Percentiles rank a stretch among this genome's conserved stretches.
Evolutionary conservation across 1,140 invertebrate species (phyloP).

Genomic region (Pogonus chalceus): DNA sequence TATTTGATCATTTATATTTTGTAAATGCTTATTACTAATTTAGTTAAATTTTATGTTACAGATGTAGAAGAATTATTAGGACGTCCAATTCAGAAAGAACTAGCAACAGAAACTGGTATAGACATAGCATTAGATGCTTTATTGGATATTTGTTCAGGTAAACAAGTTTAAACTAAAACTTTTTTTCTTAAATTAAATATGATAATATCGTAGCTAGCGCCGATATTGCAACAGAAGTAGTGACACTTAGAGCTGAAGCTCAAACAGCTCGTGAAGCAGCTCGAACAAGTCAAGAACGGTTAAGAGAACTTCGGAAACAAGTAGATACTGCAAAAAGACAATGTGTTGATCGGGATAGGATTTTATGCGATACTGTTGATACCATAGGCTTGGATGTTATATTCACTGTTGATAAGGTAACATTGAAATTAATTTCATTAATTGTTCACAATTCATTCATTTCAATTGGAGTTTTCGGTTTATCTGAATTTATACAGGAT

Average conservation of each 20-base stretch:
- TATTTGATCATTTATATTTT: too few relatives aligned
- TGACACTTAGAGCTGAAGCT: constrained; percentile 39
- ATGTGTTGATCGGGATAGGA: constrained; percentile 46
- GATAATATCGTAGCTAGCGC: constrained; percentile 33
- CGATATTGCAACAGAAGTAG: constrained; percentile 41
- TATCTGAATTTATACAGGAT: too few relatives aligned
- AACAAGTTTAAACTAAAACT: background rate
- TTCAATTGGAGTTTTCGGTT: too few relatives aligned
- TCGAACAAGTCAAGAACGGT: constrained; percentile 20
- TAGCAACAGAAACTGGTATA: constrained; percentile 53
- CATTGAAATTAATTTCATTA: constrained; percentile 12
- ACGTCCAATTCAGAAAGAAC: constrained; percentile 50
- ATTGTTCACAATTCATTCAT: too few relatives aligned
- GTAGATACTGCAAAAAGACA: constrained; percentile 45
- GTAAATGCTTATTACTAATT: too few relatives aligned
- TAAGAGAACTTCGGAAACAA: constrained; percentile 44
- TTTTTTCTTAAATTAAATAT: background rate
- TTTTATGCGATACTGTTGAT: constrained; percentile 55
- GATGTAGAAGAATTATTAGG: constrained; percentile 55
- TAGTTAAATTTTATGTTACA: too few relatives aligned
- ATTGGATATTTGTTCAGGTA: constrained; percentile 23
- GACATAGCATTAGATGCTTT: constrained; percentile 51
- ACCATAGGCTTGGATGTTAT: constrained; percentile 41
- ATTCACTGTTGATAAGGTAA: constrained; percentile 24
- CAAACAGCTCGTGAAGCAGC: constrained; percentile 15